These are phyloP conservation scores for Mythimna ferrago DNA, from an alignment of 2,888 invertebrate genomes.

Conservation along the genomic window DNA sequence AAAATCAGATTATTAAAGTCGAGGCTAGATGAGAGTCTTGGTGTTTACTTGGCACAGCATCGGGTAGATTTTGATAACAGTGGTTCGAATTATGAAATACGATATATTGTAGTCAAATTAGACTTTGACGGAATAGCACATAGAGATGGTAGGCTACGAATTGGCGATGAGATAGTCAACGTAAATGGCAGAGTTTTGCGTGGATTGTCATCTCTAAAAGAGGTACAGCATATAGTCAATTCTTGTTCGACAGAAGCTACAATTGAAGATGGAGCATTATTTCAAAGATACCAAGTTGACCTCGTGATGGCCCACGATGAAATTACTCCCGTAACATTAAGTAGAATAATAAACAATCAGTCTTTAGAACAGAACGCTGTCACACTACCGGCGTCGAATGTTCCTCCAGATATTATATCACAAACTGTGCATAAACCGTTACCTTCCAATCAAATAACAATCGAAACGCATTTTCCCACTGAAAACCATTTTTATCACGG, in stretches of 20 bases:
- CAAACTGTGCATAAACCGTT: conserved; percentile 86
- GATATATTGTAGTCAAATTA: conserved; percentile 92
- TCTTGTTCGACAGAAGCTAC: conserved; percentile 88
- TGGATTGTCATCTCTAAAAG: conserved; percentile 93
- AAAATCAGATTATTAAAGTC: conserved; percentile 92
- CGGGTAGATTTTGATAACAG: conserved; percentile 88
- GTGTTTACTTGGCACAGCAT: conserved; percentile 93
- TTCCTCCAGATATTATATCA: conserved; percentile 88
- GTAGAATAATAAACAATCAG: conserved; percentile 84
- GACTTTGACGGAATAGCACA: conserved; percentile 92
- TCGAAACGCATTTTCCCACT: conserved; percentile 87
- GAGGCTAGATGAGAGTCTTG: conserved; percentile 92
- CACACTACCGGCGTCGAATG: conserved; percentile 71
- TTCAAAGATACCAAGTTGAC: conserved; percentile 90
- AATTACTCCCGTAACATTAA: conserved; percentile 89
- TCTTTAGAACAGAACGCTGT: conserved; percentile 73
- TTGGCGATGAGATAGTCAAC: conserved; percentile 97
- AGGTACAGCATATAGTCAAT: conserved; percentile 91
- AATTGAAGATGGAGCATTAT: conserved; percentile 80
- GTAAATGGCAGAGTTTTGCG: conserved; percentile 96
- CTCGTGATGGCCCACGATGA: conserved; percentile 92
- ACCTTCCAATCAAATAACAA: conserved; percentile 83
- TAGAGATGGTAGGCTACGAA: conserved; percentile 95
- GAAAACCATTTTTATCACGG: conserved; percentile 77
- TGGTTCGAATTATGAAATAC: conserved; percentile 90